Conservation (phyloP, 2,113 vertebrate species). For the Turdus rufiventris region DNA sequence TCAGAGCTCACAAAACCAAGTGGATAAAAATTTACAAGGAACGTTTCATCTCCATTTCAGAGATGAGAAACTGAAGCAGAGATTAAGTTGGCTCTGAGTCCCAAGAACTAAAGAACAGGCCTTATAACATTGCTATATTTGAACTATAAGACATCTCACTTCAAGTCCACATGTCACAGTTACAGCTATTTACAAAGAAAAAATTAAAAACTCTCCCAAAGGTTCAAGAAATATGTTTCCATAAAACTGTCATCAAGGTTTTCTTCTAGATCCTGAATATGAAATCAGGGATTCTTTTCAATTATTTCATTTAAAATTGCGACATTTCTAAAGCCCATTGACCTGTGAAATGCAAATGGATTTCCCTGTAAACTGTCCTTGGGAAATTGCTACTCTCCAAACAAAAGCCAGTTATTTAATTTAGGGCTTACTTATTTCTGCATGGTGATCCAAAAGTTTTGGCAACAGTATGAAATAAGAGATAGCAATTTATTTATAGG, state of each 20-base stretch:
- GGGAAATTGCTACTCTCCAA: not conserved
- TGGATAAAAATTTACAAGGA: not conserved
- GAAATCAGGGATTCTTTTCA: not conserved
- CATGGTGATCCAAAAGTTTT: not conserved
- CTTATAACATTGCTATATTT: not conserved
- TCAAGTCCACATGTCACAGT: not conserved
- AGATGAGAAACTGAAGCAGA: not conserved
- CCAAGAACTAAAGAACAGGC: not conserved
- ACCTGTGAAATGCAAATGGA: not conserved
- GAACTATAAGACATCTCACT: not conserved
- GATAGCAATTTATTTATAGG: not conserved
- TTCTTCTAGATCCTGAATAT: not conserved
- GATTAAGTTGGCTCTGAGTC: not conserved
- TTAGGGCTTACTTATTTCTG: not conserved
- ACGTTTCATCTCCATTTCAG: not conserved
- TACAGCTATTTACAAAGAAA: not conserved
- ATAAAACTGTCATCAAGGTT: not conserved
- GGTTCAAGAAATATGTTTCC: not conserved
- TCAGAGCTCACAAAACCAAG: not conserved
- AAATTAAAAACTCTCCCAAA: not conserved
- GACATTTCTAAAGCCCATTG: not conserved
- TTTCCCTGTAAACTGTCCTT: not conserved
- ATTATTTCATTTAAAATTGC: not conserved
- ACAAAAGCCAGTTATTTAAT: not conserved
- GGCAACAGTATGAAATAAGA: not conserved